Evolutionary conservation across 2,113 vertebrate species (phyloP).

Genomic region (Thinocorus orbignyianus): DNA sequence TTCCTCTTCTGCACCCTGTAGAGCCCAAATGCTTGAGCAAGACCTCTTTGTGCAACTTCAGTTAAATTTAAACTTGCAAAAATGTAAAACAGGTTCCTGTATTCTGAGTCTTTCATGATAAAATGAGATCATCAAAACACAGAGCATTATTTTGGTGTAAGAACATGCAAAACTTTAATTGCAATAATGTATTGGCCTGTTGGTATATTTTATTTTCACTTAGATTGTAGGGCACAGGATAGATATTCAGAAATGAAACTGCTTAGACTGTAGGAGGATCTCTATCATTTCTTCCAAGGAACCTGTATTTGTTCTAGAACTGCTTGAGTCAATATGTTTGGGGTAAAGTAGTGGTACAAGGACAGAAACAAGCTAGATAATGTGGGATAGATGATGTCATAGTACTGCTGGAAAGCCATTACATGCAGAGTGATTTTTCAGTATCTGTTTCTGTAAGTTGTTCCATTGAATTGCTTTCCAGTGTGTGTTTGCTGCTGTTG

Average conservation of each 20-base stretch:
- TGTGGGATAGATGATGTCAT: neutral
- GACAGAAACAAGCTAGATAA: neutral
- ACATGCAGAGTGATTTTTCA: neutral
- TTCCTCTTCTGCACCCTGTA: neutral
- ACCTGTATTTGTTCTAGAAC: neutral
- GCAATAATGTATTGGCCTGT: neutral
- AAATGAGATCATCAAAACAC: neutral
- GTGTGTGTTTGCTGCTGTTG: constrained; percentile 90
- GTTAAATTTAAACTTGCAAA: neutral
- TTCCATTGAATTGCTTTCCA: constrained; percentile 63
- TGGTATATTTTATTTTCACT: neutral
- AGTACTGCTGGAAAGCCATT: constrained; percentile 37
- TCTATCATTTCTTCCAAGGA: neutral
- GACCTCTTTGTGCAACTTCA: neutral
- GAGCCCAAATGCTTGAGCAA: neutral
- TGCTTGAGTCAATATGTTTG: neutral
- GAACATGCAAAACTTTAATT: neutral
- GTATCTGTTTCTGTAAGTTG: constrained; percentile 46
- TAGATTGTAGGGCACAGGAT: neutral
- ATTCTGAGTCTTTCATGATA: neutral
- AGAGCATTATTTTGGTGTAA: neutral
- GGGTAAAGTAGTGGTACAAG: neutral
- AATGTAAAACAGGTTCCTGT: neutral
- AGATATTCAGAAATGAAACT: neutral
- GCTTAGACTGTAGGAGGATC: neutral